Evolutionary conservation across 1,140 invertebrate genomes (phyloP), one percentile per base, ranked within the genome.

Genomic region (Scaptomyza hsui): DNA sequence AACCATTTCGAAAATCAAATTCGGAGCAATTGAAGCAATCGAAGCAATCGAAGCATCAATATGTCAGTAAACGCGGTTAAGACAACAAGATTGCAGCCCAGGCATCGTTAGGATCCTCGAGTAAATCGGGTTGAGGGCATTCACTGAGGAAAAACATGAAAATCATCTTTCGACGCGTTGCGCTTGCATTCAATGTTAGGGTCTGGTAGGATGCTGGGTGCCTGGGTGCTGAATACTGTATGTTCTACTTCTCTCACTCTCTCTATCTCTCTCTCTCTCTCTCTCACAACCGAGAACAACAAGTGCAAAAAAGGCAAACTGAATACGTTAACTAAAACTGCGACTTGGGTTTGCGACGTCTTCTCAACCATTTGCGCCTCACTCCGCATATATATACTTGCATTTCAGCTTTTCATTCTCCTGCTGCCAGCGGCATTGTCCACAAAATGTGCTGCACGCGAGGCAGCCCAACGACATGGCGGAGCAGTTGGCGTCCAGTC

Each of bases 121-220:
- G 72, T 29, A 57, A 13, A 48, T 47, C 16, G 48, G 29, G 32
- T 35, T 12, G 19, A 59, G 57, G 47, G 75, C 45, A 61, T 16
- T 41, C 42, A 42, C 32, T 18, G 61, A 44, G 76, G 72, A 44
- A 89, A 80, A 89, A 89, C 85, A 89, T 89, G 85, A 89, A 89
- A 89, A 89, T 89, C 85, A 89, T 89, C 85, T 89, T 89, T 89
- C 79, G 80, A 68, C 74, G 76, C 81, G 55, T 67, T 83, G 68
- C 62, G 78, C 78, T 74, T 74, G 47, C 57, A 70, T 55, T 59
- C 44, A 52, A 64, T 37, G 67, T 47, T 47, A 63, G 52, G 45
- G 37, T 48, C 57, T 74, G 32, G 75, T 55, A 64, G 63, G 57
- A 35, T 18, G 21, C 24, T 64, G 49, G 44, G 56, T 59, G n/a